Evolutionary conservation across 2,113 vertebrate genomes (phyloP).

Genomic region (Mustelus asterias): DNA sequence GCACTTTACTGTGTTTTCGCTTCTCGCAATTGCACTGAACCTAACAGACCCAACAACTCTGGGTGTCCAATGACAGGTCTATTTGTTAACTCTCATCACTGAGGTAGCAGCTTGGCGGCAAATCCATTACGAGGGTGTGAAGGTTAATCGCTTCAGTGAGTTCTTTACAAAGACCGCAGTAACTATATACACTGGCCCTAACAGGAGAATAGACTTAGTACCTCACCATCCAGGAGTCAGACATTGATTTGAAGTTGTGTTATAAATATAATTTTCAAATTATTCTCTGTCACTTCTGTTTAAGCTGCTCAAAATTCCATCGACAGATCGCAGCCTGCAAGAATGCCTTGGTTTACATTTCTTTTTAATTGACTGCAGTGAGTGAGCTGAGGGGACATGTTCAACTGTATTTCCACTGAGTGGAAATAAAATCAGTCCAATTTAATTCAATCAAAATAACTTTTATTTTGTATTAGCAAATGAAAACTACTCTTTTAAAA

Average conservation of each 20-base stretch:
- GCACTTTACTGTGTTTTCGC: conserved; percentile 68
- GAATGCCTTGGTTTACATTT: not conserved
- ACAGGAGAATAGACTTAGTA: not conserved
- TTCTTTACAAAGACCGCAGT: conserved; percentile 53
- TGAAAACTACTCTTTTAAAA: not conserved
- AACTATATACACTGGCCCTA: conserved; percentile 72
- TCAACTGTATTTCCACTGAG: not conserved
- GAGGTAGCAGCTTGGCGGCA: conserved; percentile 61
- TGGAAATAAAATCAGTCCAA: not conserved
- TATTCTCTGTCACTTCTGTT: conserved; percentile 4
- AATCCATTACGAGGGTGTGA: conserved; percentile 64
- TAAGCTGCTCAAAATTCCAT: conserved; percentile 1
- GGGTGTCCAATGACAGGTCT: conserved; percentile 61
- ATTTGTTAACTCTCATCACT: conserved; percentile 55
- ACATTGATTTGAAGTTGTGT: not conserved
- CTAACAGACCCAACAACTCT: conserved; percentile 48
- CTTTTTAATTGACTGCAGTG: not conserved
- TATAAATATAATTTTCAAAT: conserved; percentile 30
- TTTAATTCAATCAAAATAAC: not conserved
- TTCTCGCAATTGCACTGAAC: conserved; percentile 58
- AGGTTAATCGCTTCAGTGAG: conserved; percentile 40
- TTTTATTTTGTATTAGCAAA: not conserved
- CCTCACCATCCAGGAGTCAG: not conserved
- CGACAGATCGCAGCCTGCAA: not conserved
- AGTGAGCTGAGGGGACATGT: not conserved